phyloP scores from a whole-genome alignment of 2,888 invertebrate genomes.

The Coremacera marginata region DNA sequence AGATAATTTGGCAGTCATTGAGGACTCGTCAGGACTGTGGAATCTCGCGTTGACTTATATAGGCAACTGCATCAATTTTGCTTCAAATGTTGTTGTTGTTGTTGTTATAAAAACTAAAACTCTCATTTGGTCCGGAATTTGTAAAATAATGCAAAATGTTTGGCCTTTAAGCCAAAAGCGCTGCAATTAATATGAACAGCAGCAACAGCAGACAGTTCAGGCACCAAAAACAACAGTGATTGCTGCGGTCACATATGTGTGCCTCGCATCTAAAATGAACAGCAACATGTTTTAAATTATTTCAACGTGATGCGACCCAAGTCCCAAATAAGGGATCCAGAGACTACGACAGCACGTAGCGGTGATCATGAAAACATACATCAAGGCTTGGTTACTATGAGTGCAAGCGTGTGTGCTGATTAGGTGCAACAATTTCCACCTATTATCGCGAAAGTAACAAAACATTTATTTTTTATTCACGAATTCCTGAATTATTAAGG shows the following conservation, averaged over 20 bases:
- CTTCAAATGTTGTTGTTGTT: background rate
- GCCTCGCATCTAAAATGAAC: background rate
- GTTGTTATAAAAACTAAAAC: background rate
- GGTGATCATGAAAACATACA: too few relatives aligned
- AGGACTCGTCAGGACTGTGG: background rate
- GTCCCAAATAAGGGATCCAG: too few relatives aligned
- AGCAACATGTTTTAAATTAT: background rate
- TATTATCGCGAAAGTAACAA: too few relatives aligned
- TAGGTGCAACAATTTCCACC: too few relatives aligned
- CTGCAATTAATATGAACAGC: constrained; percentile 5
- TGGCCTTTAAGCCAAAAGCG: constrained; percentile 5
- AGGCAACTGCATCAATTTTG: background rate
- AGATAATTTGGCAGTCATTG: background rate
- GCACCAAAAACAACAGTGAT: background rate
- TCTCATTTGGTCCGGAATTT: background rate
- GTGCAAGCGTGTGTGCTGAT: too few relatives aligned
- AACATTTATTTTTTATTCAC: too few relatives aligned
- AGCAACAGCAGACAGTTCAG: background rate
- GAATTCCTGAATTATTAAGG: too few relatives aligned
- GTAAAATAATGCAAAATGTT: background rate
- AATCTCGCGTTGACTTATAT: background rate
- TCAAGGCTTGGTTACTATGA: too few relatives aligned
- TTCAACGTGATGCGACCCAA: too few relatives aligned
- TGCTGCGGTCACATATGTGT: background rate
- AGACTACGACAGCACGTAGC: too few relatives aligned